Evolutionary conservation across 1,140 invertebrate species (phyloP), one percentile per base, ranked within the genome.

Genomic region (Polypedilum vanderplanki): DNA sequence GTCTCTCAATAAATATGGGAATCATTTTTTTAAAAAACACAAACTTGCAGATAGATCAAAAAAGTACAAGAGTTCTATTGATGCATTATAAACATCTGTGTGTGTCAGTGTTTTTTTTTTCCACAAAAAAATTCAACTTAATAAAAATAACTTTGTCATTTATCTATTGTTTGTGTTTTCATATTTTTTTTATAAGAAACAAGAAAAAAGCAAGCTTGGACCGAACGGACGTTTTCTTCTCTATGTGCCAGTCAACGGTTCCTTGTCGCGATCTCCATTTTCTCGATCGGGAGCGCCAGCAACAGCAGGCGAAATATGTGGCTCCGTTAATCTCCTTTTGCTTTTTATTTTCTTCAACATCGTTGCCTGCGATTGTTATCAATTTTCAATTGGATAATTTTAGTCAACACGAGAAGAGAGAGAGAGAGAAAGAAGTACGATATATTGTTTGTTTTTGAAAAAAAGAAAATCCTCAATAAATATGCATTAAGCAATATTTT

Each of bases 271-370:
- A 73, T 78, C 79, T 65, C 79, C 81, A 78, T 82, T 82, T 75
- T 81, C 80, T 64, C 75, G 75, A 17, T 77, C 77, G 77, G 79
- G 76, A 57, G 79, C 79, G 12, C 73, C 24, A 24, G 80, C 80
- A 70, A 22, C 65, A 81, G 88, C 86, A 78, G 89, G 88, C 78
- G 88, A 86, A 82, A 92, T 91, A 81, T 90, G 90, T 79, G 91
- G 90, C 86, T 93, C 91, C 77, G 93, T 95, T 84, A 94, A 92
- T 79, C 93, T 89, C 81, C 93, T 87, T 87, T 94, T 95, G 87
- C 95, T 94, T 88, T 97, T 97, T 87, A 89, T 95, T 91, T 96
- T 85, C 83, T 90, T 91, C 82, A 91, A 83, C 87, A 89, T 89
- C 77, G 87, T 88, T 76, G 87, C 87, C 87, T 88, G 82, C 77